Conservation (phyloP, 2,888 invertebrate species). For the Agrotis puta region DNA sequence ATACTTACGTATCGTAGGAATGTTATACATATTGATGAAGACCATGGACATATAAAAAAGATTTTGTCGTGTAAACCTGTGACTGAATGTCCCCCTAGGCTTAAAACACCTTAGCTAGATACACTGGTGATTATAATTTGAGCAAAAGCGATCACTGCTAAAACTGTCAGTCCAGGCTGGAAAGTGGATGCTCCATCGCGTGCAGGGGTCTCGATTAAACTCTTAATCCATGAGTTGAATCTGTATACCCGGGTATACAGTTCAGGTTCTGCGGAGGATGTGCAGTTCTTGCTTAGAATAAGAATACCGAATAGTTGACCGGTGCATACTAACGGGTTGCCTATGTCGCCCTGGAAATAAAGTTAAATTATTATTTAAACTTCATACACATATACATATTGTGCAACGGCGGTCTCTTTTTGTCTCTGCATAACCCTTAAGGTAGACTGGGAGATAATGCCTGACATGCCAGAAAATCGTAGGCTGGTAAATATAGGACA, state of each 20-base stretch:
- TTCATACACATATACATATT: too few species aligned
- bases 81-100: neutral
- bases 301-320: slow-evolving; percentile 13
- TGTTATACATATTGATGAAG: too few species aligned
- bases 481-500: too few species aligned
- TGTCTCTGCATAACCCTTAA: too few species aligned
- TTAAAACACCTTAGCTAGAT: neutral
- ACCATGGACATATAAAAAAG: too few species aligned
- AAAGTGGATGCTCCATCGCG: neutral
- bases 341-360: slow-evolving; percentile 30
- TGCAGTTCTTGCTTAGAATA: slow-evolving; percentile 18
- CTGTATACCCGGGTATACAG: slow-evolving; percentile 25
- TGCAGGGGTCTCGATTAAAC: neutral
- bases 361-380: neutral
- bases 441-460: too few species aligned
- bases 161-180: slow-evolving; percentile 4
- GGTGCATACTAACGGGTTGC: slow-evolving; percentile 32
- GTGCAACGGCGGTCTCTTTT: too few species aligned
- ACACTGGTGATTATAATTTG: neutral
- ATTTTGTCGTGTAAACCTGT: neutral
- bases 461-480: too few species aligned
- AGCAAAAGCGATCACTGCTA: slow-evolving; percentile 13
- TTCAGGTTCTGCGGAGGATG: slow-evolving; percentile 6
- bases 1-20: too few species aligned
- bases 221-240: slow-evolving; percentile 11